Conservation (phyloP, 2,888 invertebrate genomes). For the Drosophila stalkeri region DNA sequence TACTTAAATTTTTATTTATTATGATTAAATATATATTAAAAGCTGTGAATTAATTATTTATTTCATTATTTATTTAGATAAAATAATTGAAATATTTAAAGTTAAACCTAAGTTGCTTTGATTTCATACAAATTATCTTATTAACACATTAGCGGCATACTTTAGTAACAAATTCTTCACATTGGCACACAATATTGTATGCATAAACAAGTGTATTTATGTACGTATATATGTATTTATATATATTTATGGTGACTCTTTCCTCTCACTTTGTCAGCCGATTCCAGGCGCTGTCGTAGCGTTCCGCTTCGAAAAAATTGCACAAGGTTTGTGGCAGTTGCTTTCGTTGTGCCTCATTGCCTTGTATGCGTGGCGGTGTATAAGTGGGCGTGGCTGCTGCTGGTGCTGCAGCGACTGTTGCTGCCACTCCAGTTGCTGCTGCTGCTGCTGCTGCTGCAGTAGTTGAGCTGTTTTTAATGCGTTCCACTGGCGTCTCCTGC, state of each 20-base stretch:
- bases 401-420: constrained; percentile 6
- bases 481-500: constrained; percentile 28
- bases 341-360: constrained; percentile 59
- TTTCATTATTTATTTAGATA: background rate
- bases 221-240: constrained; percentile 1
- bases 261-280: constrained; percentile 68
- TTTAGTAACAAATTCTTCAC: background rate
- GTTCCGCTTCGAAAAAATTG: constrained; percentile 78
- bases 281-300: constrained; percentile 73
- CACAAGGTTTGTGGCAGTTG: constrained; percentile 64
- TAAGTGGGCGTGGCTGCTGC: constrained; percentile 42
- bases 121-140: background rate
- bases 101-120: background rate
- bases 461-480: constrained; percentile 35
- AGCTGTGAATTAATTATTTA: background rate
- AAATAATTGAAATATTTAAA: background rate
- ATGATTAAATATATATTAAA: background rate
- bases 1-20: background rate
- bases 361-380: constrained; percentile 59
- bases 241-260: constrained; percentile 9
- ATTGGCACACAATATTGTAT: constrained; percentile 49
- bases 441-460: constrained; percentile 11
- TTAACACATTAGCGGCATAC: background rate
- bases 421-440: background rate
- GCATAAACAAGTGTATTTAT: constrained; percentile 46